A percentile compares a stretch with the other conserved stretches of the same genome.
Conservation (phyloP, 2,888 invertebrate genomes). For the Ophioninae sp. region DNA sequence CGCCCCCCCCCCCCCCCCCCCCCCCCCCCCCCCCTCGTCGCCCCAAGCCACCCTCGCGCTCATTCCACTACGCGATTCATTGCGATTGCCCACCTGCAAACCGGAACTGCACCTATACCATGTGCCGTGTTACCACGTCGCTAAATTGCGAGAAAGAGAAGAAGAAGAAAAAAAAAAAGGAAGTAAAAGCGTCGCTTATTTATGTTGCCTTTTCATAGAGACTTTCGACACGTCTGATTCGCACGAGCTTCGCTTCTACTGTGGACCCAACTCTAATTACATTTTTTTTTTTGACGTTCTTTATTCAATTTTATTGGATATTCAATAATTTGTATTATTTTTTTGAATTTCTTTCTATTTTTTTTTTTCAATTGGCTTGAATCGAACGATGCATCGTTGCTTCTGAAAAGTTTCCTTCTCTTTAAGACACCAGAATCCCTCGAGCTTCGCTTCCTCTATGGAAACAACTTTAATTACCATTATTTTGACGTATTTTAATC, state of each 20-base stretch:
- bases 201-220: slow-evolving; percentile 12
- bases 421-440: no score
- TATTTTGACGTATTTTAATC: no score
- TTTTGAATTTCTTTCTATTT: no score
- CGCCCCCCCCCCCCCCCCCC: slow-evolving; percentile 1
- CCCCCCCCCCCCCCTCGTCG: slow-evolving; percentile 5
- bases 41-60: slow-evolving; percentile 15
- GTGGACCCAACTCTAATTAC: neutral
- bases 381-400: no score
- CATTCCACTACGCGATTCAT: slow-evolving; percentile 64
- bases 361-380: no score
- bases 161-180: no score
- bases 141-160: slow-evolving; percentile 41
- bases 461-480: no score
- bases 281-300: neutral
- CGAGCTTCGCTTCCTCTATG: no score
- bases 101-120: slow-evolving; percentile 51
- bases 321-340: no score
- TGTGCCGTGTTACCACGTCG: neutral
- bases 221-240: slow-evolving; percentile 8
- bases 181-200: neutral
- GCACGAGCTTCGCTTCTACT: neutral
- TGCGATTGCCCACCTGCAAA: slow-evolving; percentile 67
- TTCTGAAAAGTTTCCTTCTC: no score
- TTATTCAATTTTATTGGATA: no score